Conservation (phyloP, 1,140 invertebrate species). For the Pomacea maculata region DNA sequence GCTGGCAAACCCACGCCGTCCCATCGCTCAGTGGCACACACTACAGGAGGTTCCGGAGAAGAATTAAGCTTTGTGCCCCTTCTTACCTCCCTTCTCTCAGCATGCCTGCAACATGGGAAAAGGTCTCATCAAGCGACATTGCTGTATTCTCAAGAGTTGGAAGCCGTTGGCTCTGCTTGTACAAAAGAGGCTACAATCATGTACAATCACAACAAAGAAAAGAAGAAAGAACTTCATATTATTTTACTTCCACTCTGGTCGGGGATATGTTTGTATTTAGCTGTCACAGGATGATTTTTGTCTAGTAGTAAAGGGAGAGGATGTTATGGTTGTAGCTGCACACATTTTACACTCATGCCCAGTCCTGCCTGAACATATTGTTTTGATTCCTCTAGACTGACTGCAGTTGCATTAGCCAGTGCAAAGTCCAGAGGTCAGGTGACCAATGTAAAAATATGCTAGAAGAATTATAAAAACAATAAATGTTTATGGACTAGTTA, state of each 20-base stretch:
- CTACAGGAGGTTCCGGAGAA: constrained; percentile 71
- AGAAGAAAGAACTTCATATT: neutral
- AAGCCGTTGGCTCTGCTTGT: neutral
- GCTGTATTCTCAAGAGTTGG: neutral
- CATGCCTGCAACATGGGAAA: neutral
- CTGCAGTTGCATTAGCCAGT: too few species aligned
- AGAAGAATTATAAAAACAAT: too few species aligned
- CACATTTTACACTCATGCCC: too few species aligned
- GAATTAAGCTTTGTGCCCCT: constrained; percentile 43
- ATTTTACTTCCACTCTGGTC: neutral
- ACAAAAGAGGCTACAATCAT: neutral
- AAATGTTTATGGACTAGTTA: too few species aligned
- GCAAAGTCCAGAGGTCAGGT: too few species aligned
- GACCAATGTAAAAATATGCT: too few species aligned
- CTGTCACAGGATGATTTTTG: too few species aligned
- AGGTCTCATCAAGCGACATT: neutral
- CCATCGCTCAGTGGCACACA: constrained; percentile 99
- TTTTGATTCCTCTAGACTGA: too few species aligned
- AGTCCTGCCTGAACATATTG: too few species aligned
- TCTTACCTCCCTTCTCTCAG: neutral
- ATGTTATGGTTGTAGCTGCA: too few species aligned
- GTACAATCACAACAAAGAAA: neutral
- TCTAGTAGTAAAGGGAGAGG: too few species aligned
- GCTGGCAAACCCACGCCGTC: constrained; percentile 94
- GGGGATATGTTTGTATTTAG: too few species aligned